Evolutionary conservation across 2,888 invertebrate genomes (phyloP), one percentile per base, ranked within the genome.

Genomic region (Agriotes lineatus): DNA sequence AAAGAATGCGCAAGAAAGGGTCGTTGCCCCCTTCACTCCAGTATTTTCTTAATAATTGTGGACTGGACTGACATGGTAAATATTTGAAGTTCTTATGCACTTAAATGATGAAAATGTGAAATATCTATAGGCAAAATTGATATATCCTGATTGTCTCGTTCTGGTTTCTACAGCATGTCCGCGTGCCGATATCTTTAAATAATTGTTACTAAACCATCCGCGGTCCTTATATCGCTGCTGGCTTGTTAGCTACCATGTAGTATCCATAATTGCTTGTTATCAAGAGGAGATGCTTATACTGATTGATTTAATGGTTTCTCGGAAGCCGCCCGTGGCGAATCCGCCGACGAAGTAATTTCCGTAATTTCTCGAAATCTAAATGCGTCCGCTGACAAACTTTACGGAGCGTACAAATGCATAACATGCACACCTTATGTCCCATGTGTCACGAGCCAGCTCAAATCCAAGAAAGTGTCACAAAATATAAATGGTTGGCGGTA

Each of bases 261-360:
- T 33, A 22, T 30, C 33, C 56, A 16, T 37, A 56, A 56, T 20
- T 20, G 37, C 25, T 56, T 56, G 37, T 56, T 56, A 56, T 56
- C 56, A 56, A n/a, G 37, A 39, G 12, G 18, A 10, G 22, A 39
- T 20, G 39, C 20, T 45, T 59, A 14, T 37, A 61, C 50, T 64
- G 64, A 64, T 64, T 64, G 64, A 56, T 64, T 56, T 56, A 64
- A 64, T 64, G 64, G 39, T n/a, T 62, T 54, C 62, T n/a, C 5
- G 25, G 62, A 62, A 62, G 10, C 18, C 18, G 42, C 16, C 22
- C 18, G 20, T 57, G 57, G 20, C 25, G 18, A 20, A n/a, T 6
- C 25, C 48, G 50, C 30, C 33, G 20, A 50, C 50, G 30, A 59
- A 59, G 22, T 59, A 59, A 45, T 58, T 60, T 48, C 60, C 19